These are phyloP conservation scores for Smittia sp. DNA, from an alignment of 2,888 invertebrate species.

Conservation along the genomic window DNA sequence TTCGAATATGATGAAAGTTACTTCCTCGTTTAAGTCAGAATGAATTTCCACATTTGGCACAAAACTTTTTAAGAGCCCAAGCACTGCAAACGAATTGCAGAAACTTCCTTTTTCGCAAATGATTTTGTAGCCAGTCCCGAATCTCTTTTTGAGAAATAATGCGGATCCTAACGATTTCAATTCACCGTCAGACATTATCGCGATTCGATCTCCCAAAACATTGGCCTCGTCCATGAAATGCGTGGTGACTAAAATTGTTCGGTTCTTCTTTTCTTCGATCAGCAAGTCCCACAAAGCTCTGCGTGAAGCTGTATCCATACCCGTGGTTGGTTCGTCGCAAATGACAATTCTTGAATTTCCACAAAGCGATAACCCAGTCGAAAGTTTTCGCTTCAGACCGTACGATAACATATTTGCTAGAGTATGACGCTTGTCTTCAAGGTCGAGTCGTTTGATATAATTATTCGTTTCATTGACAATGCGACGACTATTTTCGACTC, in stretches of 20 bases:
- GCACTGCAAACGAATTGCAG: conserved; percentile 58
- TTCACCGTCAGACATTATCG: conserved; percentile 79
- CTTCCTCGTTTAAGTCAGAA: conserved; percentile 72
- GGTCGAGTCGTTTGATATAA: conserved; percentile 63
- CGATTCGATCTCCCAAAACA: conserved; percentile 79
- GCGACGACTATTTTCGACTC: conserved; percentile 55
- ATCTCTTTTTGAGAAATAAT: conserved; percentile 77
- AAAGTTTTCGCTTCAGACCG: conserved; percentile 75
- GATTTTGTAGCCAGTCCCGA: conserved; percentile 80
- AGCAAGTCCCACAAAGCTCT: conserved; percentile 82
- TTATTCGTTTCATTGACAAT: conserved; percentile 62
- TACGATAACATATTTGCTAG: conserved; percentile 64
- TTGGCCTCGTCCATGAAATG: conserved; percentile 94
- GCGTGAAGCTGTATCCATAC: conserved; percentile 84
- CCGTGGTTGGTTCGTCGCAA: conserved; percentile 76
- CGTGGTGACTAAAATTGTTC: conserved; percentile 77
- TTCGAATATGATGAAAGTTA: conserved; percentile 68
- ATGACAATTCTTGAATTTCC: conserved; percentile 71
- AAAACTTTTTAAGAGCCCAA: conserved; percentile 60
- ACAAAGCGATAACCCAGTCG: conserved; percentile 72
- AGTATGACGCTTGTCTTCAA: conserved; percentile 64
- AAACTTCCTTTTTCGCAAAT: conserved; percentile 57
- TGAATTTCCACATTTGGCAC: conserved; percentile 66
- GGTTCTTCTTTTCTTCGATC: conserved; percentile 66
- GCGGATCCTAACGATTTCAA: conserved; percentile 79